Evolutionary conservation across 2,113 vertebrate species (phyloP).

Genomic region (Dendropsophus ebraccatus): DNA sequence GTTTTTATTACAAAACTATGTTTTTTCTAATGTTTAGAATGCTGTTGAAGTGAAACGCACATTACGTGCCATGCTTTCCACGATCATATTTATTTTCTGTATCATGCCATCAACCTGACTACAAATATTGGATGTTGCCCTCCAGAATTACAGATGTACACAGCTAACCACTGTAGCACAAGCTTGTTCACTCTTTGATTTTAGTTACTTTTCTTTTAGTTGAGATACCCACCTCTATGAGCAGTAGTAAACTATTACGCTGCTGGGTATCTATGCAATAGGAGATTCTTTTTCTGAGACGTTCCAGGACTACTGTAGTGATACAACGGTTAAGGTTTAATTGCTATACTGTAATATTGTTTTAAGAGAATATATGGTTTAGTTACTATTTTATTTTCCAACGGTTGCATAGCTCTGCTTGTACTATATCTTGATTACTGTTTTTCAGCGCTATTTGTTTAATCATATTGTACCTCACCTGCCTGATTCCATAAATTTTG

Average conservation of each 20-base stretch:
- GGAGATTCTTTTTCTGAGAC: background rate
- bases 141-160: constrained; percentile 65
- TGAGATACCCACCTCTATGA: background rate
- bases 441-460: background rate
- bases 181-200: background rate
- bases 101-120: background rate
- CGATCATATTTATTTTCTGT: constrained; percentile 75
- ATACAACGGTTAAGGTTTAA: background rate
- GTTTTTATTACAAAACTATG: constrained; percentile 74
- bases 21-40: constrained; percentile 64
- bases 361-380: background rate
- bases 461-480: constrained; percentile 23
- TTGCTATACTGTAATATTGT: constrained; percentile 7
- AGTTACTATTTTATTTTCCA: background rate
- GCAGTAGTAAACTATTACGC: background rate
- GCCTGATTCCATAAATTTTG: constrained; percentile 3
- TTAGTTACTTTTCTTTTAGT: background rate
- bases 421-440: constrained; percentile 18
- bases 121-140: background rate
- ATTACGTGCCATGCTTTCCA: constrained; percentile 71
- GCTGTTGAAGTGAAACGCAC: constrained; percentile 66
- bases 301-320: constrained; percentile 24
- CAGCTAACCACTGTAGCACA: constrained; percentile 73
- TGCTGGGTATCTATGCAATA: background rate
- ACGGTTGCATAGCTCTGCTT: constrained; percentile 11